Conservation (phyloP, 2,113 vertebrate genomes). For the Nothobranchius kuhntae region DNA sequence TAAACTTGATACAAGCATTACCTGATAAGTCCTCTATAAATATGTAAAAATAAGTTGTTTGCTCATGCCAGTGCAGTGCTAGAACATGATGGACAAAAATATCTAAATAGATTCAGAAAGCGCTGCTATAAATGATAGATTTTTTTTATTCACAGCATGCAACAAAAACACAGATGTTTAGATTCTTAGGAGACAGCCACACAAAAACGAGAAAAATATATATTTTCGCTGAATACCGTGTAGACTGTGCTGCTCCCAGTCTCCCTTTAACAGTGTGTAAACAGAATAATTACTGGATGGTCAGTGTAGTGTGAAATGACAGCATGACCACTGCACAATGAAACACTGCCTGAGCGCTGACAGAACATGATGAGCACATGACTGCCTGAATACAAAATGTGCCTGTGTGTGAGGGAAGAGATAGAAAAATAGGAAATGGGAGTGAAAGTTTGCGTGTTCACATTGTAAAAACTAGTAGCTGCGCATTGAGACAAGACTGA, state of each 20-base stretch:
- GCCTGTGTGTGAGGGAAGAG: slow-evolving; percentile 39
- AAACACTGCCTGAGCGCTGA: slow-evolving; percentile 66
- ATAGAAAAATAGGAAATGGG: slow-evolving; percentile 35
- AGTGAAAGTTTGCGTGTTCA: slow-evolving; percentile 12
- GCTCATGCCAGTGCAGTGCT: too few species aligned
- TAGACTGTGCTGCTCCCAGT: neutral
- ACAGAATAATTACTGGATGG: slow-evolving; percentile 74
- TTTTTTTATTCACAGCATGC: neutral
- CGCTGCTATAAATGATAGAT: neutral
- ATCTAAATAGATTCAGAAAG: neutral
- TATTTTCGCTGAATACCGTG: slow-evolving; percentile 21
- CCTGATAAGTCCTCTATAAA: too few species aligned
- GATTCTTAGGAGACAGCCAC: neutral
- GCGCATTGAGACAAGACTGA: slow-evolving; percentile 30
- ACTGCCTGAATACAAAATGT: slow-evolving; percentile 62
- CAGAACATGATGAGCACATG: slow-evolving; percentile 63
- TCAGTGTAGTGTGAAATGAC: slow-evolving; percentile 77
- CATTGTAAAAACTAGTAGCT: slow-evolving; percentile 38
- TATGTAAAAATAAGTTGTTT: neutral
- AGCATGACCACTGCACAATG: slow-evolving; percentile 68
- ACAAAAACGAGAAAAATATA: slow-evolving; percentile 14
- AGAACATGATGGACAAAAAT: neutral
- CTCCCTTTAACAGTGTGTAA: slow-evolving; percentile 46
- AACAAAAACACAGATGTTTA: neutral
- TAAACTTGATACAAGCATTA: too few species aligned